A percentile compares a stretch with the other conserved stretches of the same genome.
These are phyloP conservation scores for Pterostichus madidus DNA, from an alignment of 2,888 invertebrate species.

Conservation along the genomic window DNA sequence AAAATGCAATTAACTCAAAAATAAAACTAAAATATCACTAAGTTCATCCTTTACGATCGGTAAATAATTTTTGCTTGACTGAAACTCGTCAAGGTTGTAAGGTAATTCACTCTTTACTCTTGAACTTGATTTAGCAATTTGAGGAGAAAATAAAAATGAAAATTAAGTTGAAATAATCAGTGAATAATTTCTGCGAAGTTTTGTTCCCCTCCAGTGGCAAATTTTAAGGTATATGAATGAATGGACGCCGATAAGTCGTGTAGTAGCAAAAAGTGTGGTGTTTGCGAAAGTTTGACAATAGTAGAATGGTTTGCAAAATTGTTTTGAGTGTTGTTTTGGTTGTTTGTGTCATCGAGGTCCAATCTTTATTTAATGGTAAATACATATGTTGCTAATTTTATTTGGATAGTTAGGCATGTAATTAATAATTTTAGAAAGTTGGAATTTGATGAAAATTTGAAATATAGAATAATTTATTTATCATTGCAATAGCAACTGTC, in stretches of 20 bases:
- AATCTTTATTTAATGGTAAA: background rate
- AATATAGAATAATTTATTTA: too few relatives aligned
- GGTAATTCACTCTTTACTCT: background rate
- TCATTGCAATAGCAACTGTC: too few relatives aligned
- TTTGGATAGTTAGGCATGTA: too few relatives aligned
- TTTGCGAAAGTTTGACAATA: background rate
- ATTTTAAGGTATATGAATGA: background rate
- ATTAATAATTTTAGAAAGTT: too few relatives aligned
- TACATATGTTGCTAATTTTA: too few relatives aligned
- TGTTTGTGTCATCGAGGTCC: background rate
- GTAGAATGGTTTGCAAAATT: background rate
- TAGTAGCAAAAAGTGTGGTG: background rate
- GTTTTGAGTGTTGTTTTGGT: background rate
- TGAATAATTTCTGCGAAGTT: background rate
- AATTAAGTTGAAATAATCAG: constrained; percentile 5
- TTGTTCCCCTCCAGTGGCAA: background rate
- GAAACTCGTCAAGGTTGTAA: too few relatives aligned
- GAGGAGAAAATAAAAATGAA: background rate
- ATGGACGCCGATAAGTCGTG: background rate
- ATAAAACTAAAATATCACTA: background rate
- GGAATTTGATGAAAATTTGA: too few relatives aligned
- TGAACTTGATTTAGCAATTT: background rate
- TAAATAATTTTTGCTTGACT: too few relatives aligned
- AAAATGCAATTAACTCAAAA: background rate
- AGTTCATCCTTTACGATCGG: background rate